Evolutionary conservation across 1,140 invertebrate genomes (phyloP), one percentile per base, ranked within the genome.

Genomic region (Latrodectus geometricus): DNA sequence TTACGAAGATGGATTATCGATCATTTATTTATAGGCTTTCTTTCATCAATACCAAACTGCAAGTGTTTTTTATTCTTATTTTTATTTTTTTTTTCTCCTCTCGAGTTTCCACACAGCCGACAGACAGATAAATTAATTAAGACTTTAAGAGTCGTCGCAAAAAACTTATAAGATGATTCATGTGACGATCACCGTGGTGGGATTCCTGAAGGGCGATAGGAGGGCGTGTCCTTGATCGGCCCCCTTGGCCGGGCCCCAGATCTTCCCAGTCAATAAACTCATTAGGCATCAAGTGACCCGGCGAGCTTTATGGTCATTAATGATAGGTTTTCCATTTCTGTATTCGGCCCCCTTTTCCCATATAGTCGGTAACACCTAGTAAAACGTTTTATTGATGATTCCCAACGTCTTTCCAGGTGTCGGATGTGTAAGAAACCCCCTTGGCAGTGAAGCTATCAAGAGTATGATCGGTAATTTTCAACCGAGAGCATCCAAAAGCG

Each of bases 291-390:
- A 83, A 83, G 72, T 75, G 81, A 83, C 72, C 81, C 81, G 66
- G 35, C 81, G 81, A 83, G 81, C 81, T 83, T 83, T 83, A 83
- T 83, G 81, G 81, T 83, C 81, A 83, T 83, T 83, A 83, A 83
- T 83, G 81, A 83, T 83, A 83, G 81, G 81, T 75, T 75, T 83
- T 83, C 72, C 81, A 83, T 83, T 83, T 83, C 81, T 65, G 48
- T 74, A 20, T 75, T 20, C 7, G 48, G n/a, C 20, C 81, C 80
- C 65, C n/a, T 12, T n/a, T 14, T 23, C 21, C 61, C 21, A 50
- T 69, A 21, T 74, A 23, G 72, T 50, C 15, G 81, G 81, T 83
- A 83, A 83, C 81, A 83, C 81, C 81, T 83, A 83, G 81, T 83
- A 83, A 83, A 83, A 56, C 72, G 61, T 83, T 83, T 82, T 83